Evolutionary conservation across 1,140 invertebrate species (phyloP), one percentile per base, ranked within the genome.

Genomic region (Hypsibius dujardini): DNA sequence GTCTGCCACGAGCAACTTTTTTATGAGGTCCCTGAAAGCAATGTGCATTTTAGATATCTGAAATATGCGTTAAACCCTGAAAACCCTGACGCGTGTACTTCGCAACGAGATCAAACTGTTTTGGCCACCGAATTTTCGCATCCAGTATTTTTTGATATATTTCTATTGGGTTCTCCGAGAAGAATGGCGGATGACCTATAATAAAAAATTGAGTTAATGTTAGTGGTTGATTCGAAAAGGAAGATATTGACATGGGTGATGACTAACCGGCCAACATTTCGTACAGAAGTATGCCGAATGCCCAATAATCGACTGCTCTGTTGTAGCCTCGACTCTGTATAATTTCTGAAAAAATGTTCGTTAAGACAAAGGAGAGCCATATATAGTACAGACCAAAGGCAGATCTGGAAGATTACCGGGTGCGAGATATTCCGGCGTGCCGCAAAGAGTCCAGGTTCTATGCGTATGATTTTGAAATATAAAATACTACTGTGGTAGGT

Each of bases 211-310:
- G n/a, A n/a, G n/a, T n/a, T n/a, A n/a, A n/a, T n/a, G n/a, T n/a
- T n/a, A n/a, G n/a, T n/a, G n/a, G n/a, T n/a, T n/a, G n/a, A n/a
- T n/a, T n/a, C n/a, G n/a, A n/a, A n/a, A n/a, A n/a, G n/a, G n/a
- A n/a, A n/a, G n/a, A n/a, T n/a, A n/a, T n/a, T n/a, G n/a, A n/a
- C n/a, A n/a, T n/a, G n/a, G n/a, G n/a, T n/a, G n/a, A n/a, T n/a
- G n/a, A n/a, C n/a, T n/a, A n/a, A n/a, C n/a, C 95, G 47, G 94
- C 90, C 73, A 98, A 81, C 95, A 99, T 98, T 82, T 98, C 95
- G 79, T 97, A 98, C 42, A 97, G 80, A 45, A 97, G 81, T 67
- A 98, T 90, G 47, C 95, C 95, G 79, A 95, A 95, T 2, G 93
- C 95, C 95, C 95, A 99, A 93, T 94, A 99, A 82, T 98, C 95